phyloP scores from a whole-genome alignment of 1,140 invertebrate species.

The Drosophila ohnishii region DNA sequence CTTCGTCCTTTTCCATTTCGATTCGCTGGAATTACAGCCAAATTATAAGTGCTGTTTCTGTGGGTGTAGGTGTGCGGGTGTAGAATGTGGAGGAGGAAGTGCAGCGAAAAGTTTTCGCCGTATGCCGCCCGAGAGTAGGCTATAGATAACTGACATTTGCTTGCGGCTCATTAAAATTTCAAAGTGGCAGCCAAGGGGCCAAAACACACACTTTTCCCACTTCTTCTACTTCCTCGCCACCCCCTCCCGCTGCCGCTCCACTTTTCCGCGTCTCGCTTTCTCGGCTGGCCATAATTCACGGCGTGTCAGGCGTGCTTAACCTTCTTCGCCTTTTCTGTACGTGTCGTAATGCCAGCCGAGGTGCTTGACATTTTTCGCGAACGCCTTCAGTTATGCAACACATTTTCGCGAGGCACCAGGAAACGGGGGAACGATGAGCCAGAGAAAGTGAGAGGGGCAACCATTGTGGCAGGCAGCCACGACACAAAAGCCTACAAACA shows the following conservation, averaged over 20 bases:
- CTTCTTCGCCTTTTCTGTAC: constrained; percentile 60
- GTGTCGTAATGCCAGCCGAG: constrained; percentile 61
- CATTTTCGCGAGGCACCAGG: constrained; percentile 18
- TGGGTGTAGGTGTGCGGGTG: not conserved
- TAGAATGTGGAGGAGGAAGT: constrained; percentile 20
- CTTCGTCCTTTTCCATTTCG: constrained; percentile 54
- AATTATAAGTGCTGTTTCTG: constrained; percentile 35
- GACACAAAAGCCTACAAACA: constrained; percentile 70
- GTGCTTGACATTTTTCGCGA: constrained; percentile 78
- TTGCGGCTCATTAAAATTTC: constrained; percentile 75
- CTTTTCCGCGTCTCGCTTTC: not conserved
- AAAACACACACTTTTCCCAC: constrained; percentile 37
- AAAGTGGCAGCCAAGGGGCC: constrained; percentile 57
- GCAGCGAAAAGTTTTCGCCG: constrained; percentile 49
- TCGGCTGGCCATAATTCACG: constrained; percentile 52
- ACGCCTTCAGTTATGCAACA: constrained; percentile 71
- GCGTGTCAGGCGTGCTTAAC: constrained; percentile 76
- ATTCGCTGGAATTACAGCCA: constrained; percentile 58
- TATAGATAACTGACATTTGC: constrained; percentile 69
- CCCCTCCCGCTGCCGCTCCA: not conserved
- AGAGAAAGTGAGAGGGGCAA: not conserved
- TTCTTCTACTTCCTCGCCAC: not conserved
- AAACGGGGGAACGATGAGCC: not conserved
- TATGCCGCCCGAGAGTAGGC: constrained; percentile 37
- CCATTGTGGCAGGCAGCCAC: constrained; percentile 32